Evolutionary conservation across 2,113 vertebrate species (phyloP).

Genomic region (Oreochromis niloticus): DNA sequence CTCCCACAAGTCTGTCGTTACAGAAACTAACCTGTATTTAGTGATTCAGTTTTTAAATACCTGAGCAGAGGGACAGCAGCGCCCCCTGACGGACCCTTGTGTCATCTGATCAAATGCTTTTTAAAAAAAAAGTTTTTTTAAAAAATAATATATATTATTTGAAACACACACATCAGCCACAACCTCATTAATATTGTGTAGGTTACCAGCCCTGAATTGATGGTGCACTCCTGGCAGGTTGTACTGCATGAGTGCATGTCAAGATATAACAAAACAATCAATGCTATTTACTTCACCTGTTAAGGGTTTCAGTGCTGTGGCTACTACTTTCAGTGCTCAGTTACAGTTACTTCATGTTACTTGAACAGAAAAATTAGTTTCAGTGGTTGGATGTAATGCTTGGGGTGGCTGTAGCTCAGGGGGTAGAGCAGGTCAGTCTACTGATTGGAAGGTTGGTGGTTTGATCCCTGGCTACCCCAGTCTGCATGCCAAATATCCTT

Average conservation of each 20-base stretch:
- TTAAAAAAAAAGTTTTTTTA: not conserved
- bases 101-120: not conserved
- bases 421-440: too few species aligned
- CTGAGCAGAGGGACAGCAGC: constrained; percentile 15
- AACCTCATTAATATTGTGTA: not conserved
- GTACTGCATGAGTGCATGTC: too few species aligned
- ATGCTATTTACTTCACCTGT: too few species aligned
- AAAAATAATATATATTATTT: too few species aligned
- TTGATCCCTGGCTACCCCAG: too few species aligned
- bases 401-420: not conserved
- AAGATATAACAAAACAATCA: too few species aligned
- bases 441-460: too few species aligned
- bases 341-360: not conserved
- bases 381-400: not conserved
- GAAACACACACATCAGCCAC: not conserved
- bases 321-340: not conserved
- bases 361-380: not conserved
- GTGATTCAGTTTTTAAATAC: not conserved
- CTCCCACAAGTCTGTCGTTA: not conserved
- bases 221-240: too few species aligned
- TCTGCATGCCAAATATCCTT: too few species aligned
- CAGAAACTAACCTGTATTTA: not conserved
- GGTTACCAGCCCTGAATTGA: not conserved
- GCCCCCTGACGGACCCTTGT: constrained; percentile 9
- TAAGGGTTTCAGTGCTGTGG: not conserved